These are phyloP conservation scores for Anthophora plumipes DNA, from an alignment of 2,888 invertebrate species.

Conservation along the genomic window DNA sequence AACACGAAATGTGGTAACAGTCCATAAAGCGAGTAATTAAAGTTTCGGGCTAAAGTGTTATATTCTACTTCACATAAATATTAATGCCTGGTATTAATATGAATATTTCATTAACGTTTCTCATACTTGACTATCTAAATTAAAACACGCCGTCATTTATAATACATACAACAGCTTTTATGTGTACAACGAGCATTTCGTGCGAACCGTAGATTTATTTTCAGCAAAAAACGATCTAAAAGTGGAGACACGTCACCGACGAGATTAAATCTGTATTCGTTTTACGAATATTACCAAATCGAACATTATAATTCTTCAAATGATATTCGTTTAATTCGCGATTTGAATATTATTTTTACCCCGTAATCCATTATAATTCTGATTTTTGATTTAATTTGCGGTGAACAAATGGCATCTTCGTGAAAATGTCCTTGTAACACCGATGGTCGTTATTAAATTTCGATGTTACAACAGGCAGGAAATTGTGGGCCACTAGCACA, in stretches of 20 bases:
- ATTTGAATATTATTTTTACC: not conserved
- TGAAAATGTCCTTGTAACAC: not conserved
- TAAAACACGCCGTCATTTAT: not conserved
- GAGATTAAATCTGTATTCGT: not conserved
- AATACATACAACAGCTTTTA: not conserved
- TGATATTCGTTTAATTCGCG: not conserved
- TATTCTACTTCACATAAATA: not conserved
- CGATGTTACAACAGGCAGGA: not conserved
- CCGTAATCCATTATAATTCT: not conserved
- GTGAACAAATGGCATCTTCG: not conserved
- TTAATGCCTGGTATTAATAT: not conserved
- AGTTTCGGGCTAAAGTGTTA: not conserved
- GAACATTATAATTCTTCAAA: not conserved
- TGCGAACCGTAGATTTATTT: not conserved
- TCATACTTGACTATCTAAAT: not conserved
- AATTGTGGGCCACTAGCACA: slow-evolving; percentile 31
- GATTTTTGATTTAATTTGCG: not conserved
- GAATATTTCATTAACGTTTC: not conserved
- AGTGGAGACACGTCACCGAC: not conserved
- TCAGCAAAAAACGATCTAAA: not conserved
- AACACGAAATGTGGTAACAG: not conserved
- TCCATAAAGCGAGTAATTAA: slow-evolving; percentile 3
- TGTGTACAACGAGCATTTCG: not conserved
- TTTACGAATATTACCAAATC: not conserved
- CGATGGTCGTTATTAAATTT: slow-evolving; percentile 24